phyloP scores from a whole-genome alignment of 2,797 vertebrate genomes.

The Cryptoblepharus egeriae region DNA sequence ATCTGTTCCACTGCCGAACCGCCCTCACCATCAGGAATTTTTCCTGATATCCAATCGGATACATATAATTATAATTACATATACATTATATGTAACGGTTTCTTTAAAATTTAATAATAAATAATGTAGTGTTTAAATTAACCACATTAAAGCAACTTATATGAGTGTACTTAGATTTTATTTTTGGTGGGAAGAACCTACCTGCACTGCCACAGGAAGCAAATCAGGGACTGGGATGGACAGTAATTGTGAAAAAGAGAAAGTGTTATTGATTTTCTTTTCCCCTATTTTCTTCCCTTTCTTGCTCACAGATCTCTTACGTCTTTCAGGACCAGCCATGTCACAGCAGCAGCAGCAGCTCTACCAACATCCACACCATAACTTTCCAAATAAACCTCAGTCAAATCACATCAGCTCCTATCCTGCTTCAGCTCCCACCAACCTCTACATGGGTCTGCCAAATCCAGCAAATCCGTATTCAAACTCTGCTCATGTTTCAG shows the following conservation, averaged over 20 bases:
- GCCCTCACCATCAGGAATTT: no score
- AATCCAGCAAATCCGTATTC: conserved; percentile 81
- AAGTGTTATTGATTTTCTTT: no score
- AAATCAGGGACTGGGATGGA: not conserved
- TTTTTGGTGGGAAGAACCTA: no score
- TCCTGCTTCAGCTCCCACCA: conserved; percentile 79
- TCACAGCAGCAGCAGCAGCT: conserved; percentile 62
- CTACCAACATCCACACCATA: conserved; percentile 67
- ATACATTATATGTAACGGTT: no score
- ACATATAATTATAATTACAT: no score
- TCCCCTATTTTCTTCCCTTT: conserved; percentile 29
- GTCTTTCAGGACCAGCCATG: conserved; percentile 74
- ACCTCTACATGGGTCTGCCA: conserved; percentile 82
- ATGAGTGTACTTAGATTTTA: no score
- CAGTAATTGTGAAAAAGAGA: not conserved
- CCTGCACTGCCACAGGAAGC: not conserved
- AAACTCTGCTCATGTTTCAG: conserved; percentile 85
- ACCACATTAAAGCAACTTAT: no score
- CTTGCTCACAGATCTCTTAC: conserved; percentile 74
- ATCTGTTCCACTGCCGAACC: no score
- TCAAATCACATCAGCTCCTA: conserved; percentile 78
- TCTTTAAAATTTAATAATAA: no score
- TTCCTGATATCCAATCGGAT: no score
- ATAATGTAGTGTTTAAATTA: no score
- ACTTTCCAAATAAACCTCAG: conserved; percentile 77